Evolutionary conservation across 1,140 invertebrate species (phyloP), one percentile per base, ranked within the genome.

Genomic region (Popillia japonica): DNA sequence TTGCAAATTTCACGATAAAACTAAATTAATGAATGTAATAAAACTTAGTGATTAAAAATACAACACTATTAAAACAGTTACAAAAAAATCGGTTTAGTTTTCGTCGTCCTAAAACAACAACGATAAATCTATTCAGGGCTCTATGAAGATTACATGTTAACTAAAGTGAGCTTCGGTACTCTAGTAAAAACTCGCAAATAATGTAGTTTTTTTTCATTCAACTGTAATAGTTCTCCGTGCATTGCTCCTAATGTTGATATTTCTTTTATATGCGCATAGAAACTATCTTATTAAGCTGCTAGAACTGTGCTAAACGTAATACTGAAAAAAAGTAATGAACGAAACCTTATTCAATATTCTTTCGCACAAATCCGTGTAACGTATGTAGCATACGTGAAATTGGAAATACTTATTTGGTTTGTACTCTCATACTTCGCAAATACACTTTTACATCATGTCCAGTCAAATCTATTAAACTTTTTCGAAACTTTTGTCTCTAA

Each of bases 261-360:
- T 55, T 55, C 48, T 9, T 55, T 55, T 55, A 17, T 55, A 55
- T 55, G 48, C 48, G 48, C 48, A 55, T 55, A 55, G 48, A 55
- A 55, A 55, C 48, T 55, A 55, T 55, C 48, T 3, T 55, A 55
- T 55, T 55, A 55, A 55, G 14, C 48, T 55, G 48, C 48, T 17
- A 55, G 17, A 55, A 55, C 48, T 55, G 48, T 14, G 48, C 17
- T 55, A 55, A n/a, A n/a, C n/a, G 3, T 6, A 55, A 55, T n/a
- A 14, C 48, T n/a, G 3, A 55, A 55, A 17, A 55, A 55, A 55
- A n/a, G 48, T n/a, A n/a, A 55, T 55, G 14, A 55, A 55, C 17
- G 17, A 55, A 44, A 55, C 14, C 48, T 3, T 55, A 55, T 55
- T n/a, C 48, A 3, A 17, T 55, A 6, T 55, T 55, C 48, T 17